Conservation (phyloP, 2,113 vertebrate species). For the Emydura subglobosa region DNA sequence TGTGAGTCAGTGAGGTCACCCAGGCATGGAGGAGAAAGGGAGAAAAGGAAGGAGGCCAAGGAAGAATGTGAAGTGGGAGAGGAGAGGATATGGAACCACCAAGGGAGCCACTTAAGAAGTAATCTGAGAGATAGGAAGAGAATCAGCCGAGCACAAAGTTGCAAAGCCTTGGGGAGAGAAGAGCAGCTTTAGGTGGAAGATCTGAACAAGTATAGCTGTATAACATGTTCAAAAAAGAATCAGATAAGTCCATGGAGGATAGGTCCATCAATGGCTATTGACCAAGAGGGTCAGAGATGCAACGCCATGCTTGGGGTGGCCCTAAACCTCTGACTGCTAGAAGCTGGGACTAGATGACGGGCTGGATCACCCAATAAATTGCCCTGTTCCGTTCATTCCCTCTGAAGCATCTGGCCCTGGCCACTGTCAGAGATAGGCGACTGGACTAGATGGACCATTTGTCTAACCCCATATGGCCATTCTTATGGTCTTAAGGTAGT, state of each 20-base stretch:
- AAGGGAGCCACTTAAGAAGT: not conserved
- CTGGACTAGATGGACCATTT: not conserved
- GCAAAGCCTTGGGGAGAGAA: not conserved
- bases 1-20: not conserved
- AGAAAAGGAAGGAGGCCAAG: not conserved
- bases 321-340: not conserved
- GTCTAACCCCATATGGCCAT: not conserved
- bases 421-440: not conserved
- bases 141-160: not conserved
- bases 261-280: not conserved
- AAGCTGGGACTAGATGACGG: not conserved
- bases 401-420: not conserved
- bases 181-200: not conserved
- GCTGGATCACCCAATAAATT: not conserved
- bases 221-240: not conserved
- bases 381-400: not conserved
- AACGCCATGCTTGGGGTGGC: not conserved
- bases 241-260: not conserved
- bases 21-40: not conserved
- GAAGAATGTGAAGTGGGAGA: not conserved
- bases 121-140: not conserved
- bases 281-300: not conserved
- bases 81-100: not conserved
- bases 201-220: not conserved
- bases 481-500: not conserved